These are phyloP conservation scores for Luscinia megarhynchos DNA, from an alignment of 2,797 vertebrate species.

Conservation along the genomic window DNA sequence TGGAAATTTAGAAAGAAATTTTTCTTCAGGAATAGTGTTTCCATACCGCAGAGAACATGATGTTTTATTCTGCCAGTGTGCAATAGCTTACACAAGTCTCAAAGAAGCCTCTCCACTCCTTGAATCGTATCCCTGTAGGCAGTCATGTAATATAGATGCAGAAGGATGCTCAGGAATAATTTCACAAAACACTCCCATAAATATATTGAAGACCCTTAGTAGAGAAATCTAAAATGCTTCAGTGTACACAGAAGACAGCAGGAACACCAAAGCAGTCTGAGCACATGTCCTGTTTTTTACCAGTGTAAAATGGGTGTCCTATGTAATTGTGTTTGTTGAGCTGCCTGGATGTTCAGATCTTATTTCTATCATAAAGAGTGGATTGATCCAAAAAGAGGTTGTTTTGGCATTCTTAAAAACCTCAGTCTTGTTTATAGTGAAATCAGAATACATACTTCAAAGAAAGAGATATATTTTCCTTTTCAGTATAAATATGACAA, in stretches of 20 bases:
- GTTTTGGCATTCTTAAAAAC: neutral
- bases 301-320: neutral
- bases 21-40: neutral
- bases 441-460: neutral
- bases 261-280: neutral
- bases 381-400: neutral
- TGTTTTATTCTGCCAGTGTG: neutral
- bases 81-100: neutral
- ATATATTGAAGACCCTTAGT: neutral
- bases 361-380: neutral
- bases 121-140: neutral
- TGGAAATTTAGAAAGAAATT: neutral
- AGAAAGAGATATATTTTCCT: neutral
- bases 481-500: neutral
- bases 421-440: neutral
- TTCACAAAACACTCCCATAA: neutral
- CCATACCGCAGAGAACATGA: neutral
- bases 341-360: neutral
- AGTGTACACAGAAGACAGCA: neutral
- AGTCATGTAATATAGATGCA: neutral
- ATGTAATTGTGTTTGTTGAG: neutral
- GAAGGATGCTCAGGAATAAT: neutral
- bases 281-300: neutral
- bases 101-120: neutral
- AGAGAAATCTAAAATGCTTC: neutral